Conservation (phyloP, 2,797 vertebrate species). For the Rhinophrynus dorsalis region DNA sequence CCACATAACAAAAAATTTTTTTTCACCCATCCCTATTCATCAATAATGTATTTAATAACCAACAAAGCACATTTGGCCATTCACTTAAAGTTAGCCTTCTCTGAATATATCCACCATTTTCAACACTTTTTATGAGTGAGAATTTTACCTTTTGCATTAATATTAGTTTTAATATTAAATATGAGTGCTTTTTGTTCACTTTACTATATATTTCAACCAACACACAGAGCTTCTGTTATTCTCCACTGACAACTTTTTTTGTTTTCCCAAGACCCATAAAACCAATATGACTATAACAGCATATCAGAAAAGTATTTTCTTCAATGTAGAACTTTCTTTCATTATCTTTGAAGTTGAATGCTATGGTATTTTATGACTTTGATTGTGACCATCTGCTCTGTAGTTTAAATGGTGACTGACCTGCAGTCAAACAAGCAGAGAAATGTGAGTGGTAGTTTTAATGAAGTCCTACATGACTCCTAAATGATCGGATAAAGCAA, state of each 20-base stretch:
- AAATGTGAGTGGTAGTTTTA: constrained; percentile 24
- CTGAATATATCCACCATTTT: too few relatives aligned
- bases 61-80: too few relatives aligned
- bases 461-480: constrained; percentile 34
- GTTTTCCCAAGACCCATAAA: constrained; percentile 2
- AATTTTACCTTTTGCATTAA: too few relatives aligned
- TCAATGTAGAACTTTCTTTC: constrained; percentile 8
- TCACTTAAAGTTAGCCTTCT: too few relatives aligned
- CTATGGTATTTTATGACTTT: constrained; percentile 9
- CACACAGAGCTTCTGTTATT: not conserved
- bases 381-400: constrained; percentile 34
- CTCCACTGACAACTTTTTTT: not conserved
- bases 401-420: constrained; percentile 36
- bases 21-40: too few relatives aligned
- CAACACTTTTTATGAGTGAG: too few relatives aligned
- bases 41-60: too few relatives aligned
- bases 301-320: constrained; percentile 6
- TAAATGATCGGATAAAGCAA: constrained; percentile 10
- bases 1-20: too few relatives aligned
- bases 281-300: not conserved
- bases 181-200: not conserved
- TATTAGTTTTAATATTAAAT: too few relatives aligned
- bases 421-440: constrained; percentile 5
- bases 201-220: too few relatives aligned
- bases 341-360: constrained; percentile 8